These are phyloP conservation scores for Charaxes varanes DNA, from an alignment of 1,140 invertebrate genomes.

Conservation along the genomic window DNA sequence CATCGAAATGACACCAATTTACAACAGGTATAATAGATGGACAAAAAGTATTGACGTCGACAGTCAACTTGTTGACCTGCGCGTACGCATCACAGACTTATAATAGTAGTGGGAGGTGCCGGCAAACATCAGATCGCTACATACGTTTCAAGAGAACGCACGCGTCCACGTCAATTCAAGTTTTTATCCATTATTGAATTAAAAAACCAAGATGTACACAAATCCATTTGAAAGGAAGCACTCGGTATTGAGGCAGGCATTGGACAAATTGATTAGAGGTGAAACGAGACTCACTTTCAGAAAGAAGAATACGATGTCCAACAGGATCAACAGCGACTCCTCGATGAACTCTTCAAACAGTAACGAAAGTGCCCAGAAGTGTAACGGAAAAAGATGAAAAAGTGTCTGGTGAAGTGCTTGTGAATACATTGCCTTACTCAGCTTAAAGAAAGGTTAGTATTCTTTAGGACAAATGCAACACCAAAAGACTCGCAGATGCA, in stretches of 20 bases:
- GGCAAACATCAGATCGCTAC: constrained; percentile 27
- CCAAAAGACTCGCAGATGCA: too few relatives aligned
- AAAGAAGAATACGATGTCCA: constrained; percentile 39
- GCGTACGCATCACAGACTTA: constrained; percentile 33
- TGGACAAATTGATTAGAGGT: constrained; percentile 50
- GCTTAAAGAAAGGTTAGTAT: constrained; percentile 42
- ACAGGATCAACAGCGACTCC: constrained; percentile 40
- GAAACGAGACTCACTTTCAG: constrained; percentile 51
- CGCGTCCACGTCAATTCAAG: constrained; percentile 23
- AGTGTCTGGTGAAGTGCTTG: constrained; percentile 39
- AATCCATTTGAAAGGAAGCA: constrained; percentile 67
- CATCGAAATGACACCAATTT: constrained; percentile 7
- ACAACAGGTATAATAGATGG: background rate
- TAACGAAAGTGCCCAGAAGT: constrained; percentile 31
- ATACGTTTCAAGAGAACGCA: constrained; percentile 26
- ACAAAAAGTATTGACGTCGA: constrained; percentile 16
- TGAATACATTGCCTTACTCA: constrained; percentile 28
- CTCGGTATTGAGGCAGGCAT: constrained; percentile 53
- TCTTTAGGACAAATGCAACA: too few relatives aligned
- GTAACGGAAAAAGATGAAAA: constrained; percentile 49
- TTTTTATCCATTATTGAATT: constrained; percentile 6
- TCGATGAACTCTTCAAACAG: constrained; percentile 37
- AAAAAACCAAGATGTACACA: constrained; percentile 49
- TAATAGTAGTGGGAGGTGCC: constrained; percentile 24
- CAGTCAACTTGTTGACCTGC: constrained; percentile 25